Conservation (phyloP, 1,140 invertebrate genomes). For the Littorina saxatilis region DNA sequence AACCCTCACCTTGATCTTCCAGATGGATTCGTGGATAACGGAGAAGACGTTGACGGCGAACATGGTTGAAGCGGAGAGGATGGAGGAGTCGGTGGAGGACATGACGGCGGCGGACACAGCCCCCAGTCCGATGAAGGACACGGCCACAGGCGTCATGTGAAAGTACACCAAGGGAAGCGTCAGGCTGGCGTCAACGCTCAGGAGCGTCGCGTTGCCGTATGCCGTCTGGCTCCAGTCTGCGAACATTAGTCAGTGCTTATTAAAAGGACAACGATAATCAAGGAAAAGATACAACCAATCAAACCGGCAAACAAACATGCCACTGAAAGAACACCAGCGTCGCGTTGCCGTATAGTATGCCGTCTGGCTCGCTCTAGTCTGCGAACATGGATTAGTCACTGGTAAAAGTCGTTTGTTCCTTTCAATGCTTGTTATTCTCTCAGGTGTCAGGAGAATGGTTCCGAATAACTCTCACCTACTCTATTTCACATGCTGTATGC, state of each 20-base stretch:
- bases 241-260: too few species aligned
- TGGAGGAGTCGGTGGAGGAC: conserved; percentile 98
- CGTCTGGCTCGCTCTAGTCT: neutral
- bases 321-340: neutral
- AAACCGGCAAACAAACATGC: too few species aligned
- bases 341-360: neutral
- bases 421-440: too few species aligned
- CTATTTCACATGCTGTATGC: too few species aligned
- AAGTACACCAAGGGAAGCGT: conserved; percentile 97
- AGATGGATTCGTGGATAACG: conserved; percentile 33
- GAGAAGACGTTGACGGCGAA: conserved; percentile 94
- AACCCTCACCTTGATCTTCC: too few species aligned
- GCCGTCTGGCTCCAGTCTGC: conserved; percentile 53
- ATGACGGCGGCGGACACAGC: conserved; percentile 98
- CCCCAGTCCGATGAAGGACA: conserved; percentile 96
- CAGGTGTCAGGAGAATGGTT: too few species aligned
- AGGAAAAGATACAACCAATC: too few species aligned
- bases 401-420: too few species aligned
- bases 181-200: conserved; percentile 86
- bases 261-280: too few species aligned
- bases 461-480: too few species aligned
- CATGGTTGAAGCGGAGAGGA: conserved; percentile 97
- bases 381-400: too few species aligned
- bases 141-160: conserved; percentile 92
- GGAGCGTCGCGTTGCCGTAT: conserved; percentile 26